phyloP scores from a whole-genome alignment of 2,113 vertebrate species.

The Periophthalmodon schlosseri region DNA sequence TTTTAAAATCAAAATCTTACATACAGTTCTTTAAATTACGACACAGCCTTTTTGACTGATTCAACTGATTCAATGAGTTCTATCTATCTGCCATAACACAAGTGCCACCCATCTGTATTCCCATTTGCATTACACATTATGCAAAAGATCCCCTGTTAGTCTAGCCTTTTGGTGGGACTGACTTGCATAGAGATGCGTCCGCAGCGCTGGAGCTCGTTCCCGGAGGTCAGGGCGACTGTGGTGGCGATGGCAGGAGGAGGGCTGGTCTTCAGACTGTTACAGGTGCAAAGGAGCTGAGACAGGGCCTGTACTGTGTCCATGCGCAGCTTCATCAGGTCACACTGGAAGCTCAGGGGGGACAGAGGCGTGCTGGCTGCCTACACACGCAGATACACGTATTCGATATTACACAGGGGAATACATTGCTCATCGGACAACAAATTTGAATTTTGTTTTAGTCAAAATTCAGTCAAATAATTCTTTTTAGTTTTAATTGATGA shows the following conservation, averaged over 20 bases:
- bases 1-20: too few relatives aligned
- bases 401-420: neutral
- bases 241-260: slow-evolving; percentile 97
- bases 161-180: slow-evolving; percentile 2
- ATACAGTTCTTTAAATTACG: too few relatives aligned
- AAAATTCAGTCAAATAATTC: too few relatives aligned
- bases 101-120: too few relatives aligned
- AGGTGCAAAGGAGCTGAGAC: slow-evolving; percentile 96
- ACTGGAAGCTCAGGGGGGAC: slow-evolving; percentile 96
- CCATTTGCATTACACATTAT: too few relatives aligned
- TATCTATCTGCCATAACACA: too few relatives aligned
- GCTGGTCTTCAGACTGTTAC: slow-evolving; percentile 97
- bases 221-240: slow-evolving; percentile 89
- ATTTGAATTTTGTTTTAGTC: too few relatives aligned
- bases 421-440: too few relatives aligned
- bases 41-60: too few relatives aligned
- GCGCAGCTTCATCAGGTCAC: slow-evolving; percentile 96
- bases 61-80: too few relatives aligned
- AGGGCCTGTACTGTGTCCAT: slow-evolving; percentile 96
- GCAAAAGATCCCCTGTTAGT: too few relatives aligned
- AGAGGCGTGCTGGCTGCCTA: slow-evolving; percentile 97
- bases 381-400: slow-evolving; percentile 5
- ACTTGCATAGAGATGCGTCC: slow-evolving; percentile 96
- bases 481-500: too few relatives aligned
- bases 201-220: slow-evolving; percentile 93